Conservation (phyloP, 2,888 invertebrate species). For the Aproaerema taeniolella region DNA sequence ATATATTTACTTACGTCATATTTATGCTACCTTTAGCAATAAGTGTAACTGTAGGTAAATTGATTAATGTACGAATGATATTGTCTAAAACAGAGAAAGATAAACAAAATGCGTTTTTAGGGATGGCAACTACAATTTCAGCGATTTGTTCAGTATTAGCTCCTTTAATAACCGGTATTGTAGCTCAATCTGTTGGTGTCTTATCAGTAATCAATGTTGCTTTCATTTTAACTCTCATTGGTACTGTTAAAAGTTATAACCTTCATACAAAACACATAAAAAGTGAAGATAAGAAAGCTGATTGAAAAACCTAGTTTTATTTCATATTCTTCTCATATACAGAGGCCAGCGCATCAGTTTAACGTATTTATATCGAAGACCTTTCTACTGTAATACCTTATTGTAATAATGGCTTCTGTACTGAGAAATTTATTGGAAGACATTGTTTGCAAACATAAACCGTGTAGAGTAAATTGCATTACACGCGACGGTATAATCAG, state of each 20-base stretch:
- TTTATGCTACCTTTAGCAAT: constrained; percentile 65
- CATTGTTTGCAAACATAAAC: too few species aligned
- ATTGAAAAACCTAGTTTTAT: too few species aligned
- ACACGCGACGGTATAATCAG: too few species aligned
- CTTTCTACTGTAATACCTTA: too few species aligned
- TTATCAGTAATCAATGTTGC: constrained; percentile 45
- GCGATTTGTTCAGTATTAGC: constrained; percentile 74
- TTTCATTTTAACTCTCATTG: constrained; percentile 38
- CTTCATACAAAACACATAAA: too few species aligned
- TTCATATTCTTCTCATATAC: too few species aligned
- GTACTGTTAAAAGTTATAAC: constrained; percentile 42
- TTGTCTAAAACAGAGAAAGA: constrained; percentile 55
- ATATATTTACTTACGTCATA: constrained; percentile 47
- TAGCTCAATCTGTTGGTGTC: constrained; percentile 63
- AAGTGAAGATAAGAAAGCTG: too few species aligned
- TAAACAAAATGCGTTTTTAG: constrained; percentile 75
- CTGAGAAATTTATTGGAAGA: too few species aligned
- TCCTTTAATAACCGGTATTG: constrained; percentile 69
- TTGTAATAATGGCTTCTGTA: too few species aligned
- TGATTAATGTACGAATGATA: constrained; percentile 66
- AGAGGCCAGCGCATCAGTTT: too few species aligned
- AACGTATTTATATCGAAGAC: too few species aligned
- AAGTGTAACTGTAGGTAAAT: constrained; percentile 58
- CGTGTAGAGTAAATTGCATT: too few species aligned
- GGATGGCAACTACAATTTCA: constrained; percentile 73